phyloP scores from a whole-genome alignment of 2,797 vertebrate species.

The Microtus californicus region DNA sequence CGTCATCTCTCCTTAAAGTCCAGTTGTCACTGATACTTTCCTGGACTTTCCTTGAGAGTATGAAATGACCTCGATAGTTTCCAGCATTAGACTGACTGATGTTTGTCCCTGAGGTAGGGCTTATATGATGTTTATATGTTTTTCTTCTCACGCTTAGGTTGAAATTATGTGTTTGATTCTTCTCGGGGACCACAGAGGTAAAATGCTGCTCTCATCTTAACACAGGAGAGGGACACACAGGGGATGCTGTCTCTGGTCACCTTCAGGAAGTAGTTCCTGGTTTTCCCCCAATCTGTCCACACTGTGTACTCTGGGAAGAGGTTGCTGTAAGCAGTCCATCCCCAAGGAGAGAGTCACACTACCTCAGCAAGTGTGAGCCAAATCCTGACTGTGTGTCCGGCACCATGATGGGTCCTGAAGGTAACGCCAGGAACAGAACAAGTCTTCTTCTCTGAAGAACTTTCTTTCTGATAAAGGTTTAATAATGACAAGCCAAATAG shows the following conservation, averaged over 20 bases:
- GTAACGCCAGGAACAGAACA: not conserved
- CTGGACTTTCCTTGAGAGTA: not conserved
- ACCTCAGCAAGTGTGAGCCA: not conserved
- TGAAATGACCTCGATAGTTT: not conserved
- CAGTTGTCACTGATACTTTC: not conserved
- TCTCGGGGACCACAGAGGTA: not conserved
- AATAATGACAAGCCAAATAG: not conserved
- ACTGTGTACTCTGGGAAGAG: not conserved
- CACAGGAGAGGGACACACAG: not conserved
- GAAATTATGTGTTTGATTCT: not conserved
- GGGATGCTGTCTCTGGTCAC: not conserved
- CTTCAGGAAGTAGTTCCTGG: not conserved
- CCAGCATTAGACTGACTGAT: not conserved
- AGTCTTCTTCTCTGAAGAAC: not conserved
- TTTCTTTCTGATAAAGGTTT: constrained; percentile 22
- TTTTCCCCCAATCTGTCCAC: not conserved
- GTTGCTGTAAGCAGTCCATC: not conserved
- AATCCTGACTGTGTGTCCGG: not conserved
- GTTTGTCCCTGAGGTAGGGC: not conserved
- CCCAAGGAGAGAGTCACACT: not conserved
- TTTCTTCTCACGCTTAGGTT: not conserved
- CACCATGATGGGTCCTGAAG: not conserved
- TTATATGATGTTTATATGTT: not conserved
- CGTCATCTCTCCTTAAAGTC: not conserved
- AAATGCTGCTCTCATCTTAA: not conserved